Base-by-base conservation (phyloP, 37 sponge, comb jelly and placozoan genomes). In the Crambe crambe region DNA sequence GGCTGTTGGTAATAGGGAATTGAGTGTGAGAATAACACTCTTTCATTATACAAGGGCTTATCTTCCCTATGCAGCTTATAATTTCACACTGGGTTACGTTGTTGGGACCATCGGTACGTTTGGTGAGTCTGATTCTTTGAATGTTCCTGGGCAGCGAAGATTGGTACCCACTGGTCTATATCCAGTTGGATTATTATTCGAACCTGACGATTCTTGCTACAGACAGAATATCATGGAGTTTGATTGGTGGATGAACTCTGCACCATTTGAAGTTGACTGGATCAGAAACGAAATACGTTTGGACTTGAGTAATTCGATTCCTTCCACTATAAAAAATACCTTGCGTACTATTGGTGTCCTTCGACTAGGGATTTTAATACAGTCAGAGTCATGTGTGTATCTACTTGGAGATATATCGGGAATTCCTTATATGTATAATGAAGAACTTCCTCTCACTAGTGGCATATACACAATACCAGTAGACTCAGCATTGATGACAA, bases 261-360 rank as follows among this genome's bases (percentile, higher is more conserved):
- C 75, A 42, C 80, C 86, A 47, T 86, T 86, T 44, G 56, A 79
- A 32, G 58, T 86, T 6, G 72, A 84, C 64, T 20, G 8, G 0
- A 2, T 59, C 9, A 6, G 31, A 32, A 56, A 37, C 18, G 44
- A 29, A 40, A 3, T 85, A 3, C 6, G 41, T 42, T 62, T 72
- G 1, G 86, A 85, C 39, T 38, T 85, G 5, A 62, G 86, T 61
- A 85, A 85, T 44, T 58, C 86, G 18, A 0, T 85, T 2, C 65
- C 86, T 25, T 25, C 1, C 12, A 10, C 37, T 41, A 5, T 57
- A 6, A 20, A 60, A 22, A 23, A 27, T 22, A 72, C 5, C 27
- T 5, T 78, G n/a, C 37, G 71, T 27, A 30, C 77, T 39, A 59
- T 85, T 23, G 74, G 74, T 12, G 34, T 35, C n/a, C 56, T 72